Evolutionary conservation across 2,797 vertebrate species (phyloP), one percentile per base, ranked within the genome.

Genomic region (Siniperca scherzeri): DNA sequence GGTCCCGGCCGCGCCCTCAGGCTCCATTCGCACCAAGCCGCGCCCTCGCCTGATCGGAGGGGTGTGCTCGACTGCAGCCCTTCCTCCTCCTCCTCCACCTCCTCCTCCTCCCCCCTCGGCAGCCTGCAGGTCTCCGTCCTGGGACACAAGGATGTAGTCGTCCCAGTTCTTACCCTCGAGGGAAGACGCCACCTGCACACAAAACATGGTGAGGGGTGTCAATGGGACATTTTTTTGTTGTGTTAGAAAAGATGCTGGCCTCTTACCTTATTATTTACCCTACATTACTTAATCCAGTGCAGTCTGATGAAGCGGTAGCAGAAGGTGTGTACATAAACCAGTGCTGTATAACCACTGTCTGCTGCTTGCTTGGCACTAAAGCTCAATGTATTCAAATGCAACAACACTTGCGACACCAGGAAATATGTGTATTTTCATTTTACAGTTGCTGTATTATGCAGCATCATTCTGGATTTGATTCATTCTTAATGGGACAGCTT

Each of bases 71-170:
- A 66, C 80, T 6, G 60, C 42, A 36, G 74, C 21, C 55, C 87
- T 87, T 53, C 82, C 82, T 22, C 80, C 74, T 17, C 72, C 77
- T 52, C 82, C 82, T 22, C 80, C 74, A 13, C 72, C 77, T 60
- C 27, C 82, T 59, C 36, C 65, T 13, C 30, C 67, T 69, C 82
- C 93, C 3, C 77, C 86, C 0, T 94, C 94, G 0, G 86, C 48
- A 0, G 93, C 89, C 14, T 88, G 90, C 27, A 94, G 91, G 14
- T 97, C 97, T 1, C 87, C 96, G 1, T 98, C 97, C 95, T 97
- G 97, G 48, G 96, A 96, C 74, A 99, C 94, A 36, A 99, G 90
- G 90, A 99, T 99, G 89, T 98, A 99, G 93, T 98, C 98, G 3
- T 98, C 97, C 81, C 96, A 94, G 86, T 94, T 96, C 78, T 94